Evolutionary conservation across 2,888 invertebrate genomes (phyloP), one percentile per base, ranked within the genome.

Genomic region (Parnassius smintheus): DNA sequence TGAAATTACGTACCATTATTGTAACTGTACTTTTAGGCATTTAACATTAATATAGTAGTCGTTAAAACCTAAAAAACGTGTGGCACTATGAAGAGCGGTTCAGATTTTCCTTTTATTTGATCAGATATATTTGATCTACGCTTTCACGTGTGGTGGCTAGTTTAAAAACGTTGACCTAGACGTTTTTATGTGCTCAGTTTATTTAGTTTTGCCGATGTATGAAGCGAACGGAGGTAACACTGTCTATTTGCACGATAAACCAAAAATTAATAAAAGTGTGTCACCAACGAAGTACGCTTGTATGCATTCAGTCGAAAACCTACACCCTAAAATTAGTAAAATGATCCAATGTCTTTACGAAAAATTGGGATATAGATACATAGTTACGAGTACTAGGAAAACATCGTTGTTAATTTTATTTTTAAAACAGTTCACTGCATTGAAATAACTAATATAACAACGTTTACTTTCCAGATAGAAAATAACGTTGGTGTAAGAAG

Each of bases 111-210:
- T 78, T 76, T 78, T 86, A 81, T 87, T 88, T 86, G 85, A 81
- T 78, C 76, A 82, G 76, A 84, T 80, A 79, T 89, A 82, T 88
- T 88, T 88, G 83, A 77, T 82, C 81, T 83, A 76, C 79, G 86
- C 89, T 89, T 90, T 90, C 89, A 82, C 88, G 77, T 80, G 72
- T 81, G 80, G 83, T 80, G 88, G 88, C 88, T 88, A 88, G 87
- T 88, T 63, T 58, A 83, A 84, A 89, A 86, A 80, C 86, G 84
- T 85, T 87, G 86, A 87, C 85, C 86, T 81, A 85, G 78, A 82
- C 82, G 74, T 76, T 53, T 50, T 72, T 72, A 69, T 81, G 76
- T 82, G 81, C 82, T 85, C 82, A 80, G 83, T 78, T 82, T 82
- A 86, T 85, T 86, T 84, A 75, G 77, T 75, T 76, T 77, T 73